Evolutionary conservation across 2,888 invertebrate genomes (phyloP), one percentile per base, ranked within the genome.

Genomic region (Aquatica leii): DNA sequence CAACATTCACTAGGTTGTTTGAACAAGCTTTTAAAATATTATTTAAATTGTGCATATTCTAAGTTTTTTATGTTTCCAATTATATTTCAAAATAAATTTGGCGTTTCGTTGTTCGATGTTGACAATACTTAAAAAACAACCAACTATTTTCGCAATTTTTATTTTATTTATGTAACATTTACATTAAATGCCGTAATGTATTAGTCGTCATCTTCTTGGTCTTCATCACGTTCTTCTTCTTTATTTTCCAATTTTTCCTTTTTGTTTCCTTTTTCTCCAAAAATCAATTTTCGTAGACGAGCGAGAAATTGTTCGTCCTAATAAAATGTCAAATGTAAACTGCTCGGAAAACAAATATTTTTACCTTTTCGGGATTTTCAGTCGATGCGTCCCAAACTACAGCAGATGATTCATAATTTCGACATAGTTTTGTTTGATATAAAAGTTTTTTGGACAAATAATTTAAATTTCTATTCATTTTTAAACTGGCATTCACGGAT

Each of bases 231-330:
- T n/a, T 12, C 14, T 43, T 43, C n/a, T 37, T 37, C 37, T 11
- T 37, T 17, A 12, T 43, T 15, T 2, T n/a, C 9, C 17, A 17
- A 8, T 12, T 8, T 17, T n/a, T n/a, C n/a, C n/a, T n/a, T n/a
- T 8, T 43, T 43, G 15, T 6, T 43, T 1, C 43, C 17, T 9
- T 8, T 43, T 17, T 43, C 43, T 14, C 43, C 43, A 17, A 15
- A 43, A 2, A 43, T 8, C 14, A 43, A 15, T 14, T 14, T 43
- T 8, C 17, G 14, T 8, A 43, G 17, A 17, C 43, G 43, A 14
- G 14, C 15, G 3, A 43, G 6, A 43, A 43, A 43, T 43, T 43
- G 43, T 43, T 43, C 43, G 14, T 43, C 43, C 43, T 43, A 43
- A 17, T 12, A 2, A 43, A 43, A 43, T 37, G 43, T 15, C 14